Base-by-base conservation (phyloP, 2,113 vertebrate genomes). In the Colistium nudipinnis region DNA sequence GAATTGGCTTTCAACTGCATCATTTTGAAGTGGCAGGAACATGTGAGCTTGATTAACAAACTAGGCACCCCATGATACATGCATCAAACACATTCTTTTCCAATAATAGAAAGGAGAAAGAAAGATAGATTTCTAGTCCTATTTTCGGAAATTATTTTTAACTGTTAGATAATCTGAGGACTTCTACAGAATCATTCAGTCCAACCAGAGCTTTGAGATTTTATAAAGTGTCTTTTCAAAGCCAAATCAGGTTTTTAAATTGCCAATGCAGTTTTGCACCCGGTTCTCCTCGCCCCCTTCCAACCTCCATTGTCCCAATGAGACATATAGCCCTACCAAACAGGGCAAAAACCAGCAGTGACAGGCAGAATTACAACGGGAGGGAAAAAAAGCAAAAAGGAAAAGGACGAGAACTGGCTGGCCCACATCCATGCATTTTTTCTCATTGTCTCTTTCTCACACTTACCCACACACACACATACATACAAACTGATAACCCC, bases 211-310 rank as follows among this genome's bases (percentile, higher is more conserved):
- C 44, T 1, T 43, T 30, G 48, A 24, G 25, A 38, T 1, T 43
- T 30, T 8, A 14, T 4, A 14, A 17, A 33, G 64, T 8, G 57
- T 10, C 36, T 59, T 51, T 47, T 69, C 62, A 78, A 62, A 83
- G 54, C 71, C 22, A 81, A 78, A 78, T 59, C 38, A 62, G 54
- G 19, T 68, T 67, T 76, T 11, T 72, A 74, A 43, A 60, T 28
- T 49, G 19, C 56, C n/a, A 7, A 54, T 67, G 67, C 52, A 44
- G 70, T 54, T 25, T 12, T 31, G 52, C 60, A 79, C 56, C 75
- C 82, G 63, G 57, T 8, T 74, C 66, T 49, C 48, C 56, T 67
- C 27, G 2, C 31, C 7, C 35, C 27, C 73, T 30, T 52, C 11
- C 20, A 17, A 25, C 68, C 74, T 69, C 25, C 47, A 22, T 33